A percentile compares a stretch with the other conserved stretches of the same genome.
These are phyloP conservation scores for Agrotis clavis DNA, from an alignment of 2,888 invertebrate species.

Conservation along the genomic window DNA sequence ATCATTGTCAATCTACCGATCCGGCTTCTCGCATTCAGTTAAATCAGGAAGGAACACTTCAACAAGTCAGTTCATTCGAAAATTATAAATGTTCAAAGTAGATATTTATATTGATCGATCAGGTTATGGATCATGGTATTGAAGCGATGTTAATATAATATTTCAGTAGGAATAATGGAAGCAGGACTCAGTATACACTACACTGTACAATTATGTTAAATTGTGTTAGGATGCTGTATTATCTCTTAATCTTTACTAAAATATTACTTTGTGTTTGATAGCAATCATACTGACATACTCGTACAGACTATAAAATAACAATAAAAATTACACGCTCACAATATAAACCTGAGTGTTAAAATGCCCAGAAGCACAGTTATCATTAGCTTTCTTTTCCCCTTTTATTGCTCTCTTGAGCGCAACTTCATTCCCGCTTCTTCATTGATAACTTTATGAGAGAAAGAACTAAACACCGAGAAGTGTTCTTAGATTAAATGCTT, in stretches of 20 bases:
- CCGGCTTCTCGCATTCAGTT: too few relatives aligned
- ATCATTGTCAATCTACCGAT: too few relatives aligned
- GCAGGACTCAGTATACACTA: neutral
- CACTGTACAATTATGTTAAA: neutral
- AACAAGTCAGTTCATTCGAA: too few relatives aligned
- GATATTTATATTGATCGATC: too few relatives aligned
- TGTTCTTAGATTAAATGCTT: neutral
- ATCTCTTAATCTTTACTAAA: too few relatives aligned
- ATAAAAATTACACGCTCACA: slow-evolving; percentile 17
- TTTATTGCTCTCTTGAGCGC: slow-evolving; percentile 67
- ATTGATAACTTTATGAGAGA: slow-evolving; percentile 37
- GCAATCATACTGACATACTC: neutral
- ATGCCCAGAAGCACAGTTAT: slow-evolving; percentile 46
- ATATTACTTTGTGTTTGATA: too few relatives aligned
- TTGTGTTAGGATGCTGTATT: neutral
- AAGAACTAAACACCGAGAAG: slow-evolving; percentile 7
- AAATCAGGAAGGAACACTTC: too few relatives aligned
- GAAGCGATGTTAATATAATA: too few relatives aligned
- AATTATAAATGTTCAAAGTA: too few relatives aligned
- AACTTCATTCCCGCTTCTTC: slow-evolving; percentile 18
- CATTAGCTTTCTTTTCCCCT: slow-evolving; percentile 65
- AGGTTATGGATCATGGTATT: too few relatives aligned
- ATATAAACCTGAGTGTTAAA: slow-evolving; percentile 28
- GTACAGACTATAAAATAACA: neutral
- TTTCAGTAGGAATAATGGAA: too few relatives aligned